Conservation (phyloP, 2,888 invertebrate genomes). For the Drosophila peninsularis region DNA sequence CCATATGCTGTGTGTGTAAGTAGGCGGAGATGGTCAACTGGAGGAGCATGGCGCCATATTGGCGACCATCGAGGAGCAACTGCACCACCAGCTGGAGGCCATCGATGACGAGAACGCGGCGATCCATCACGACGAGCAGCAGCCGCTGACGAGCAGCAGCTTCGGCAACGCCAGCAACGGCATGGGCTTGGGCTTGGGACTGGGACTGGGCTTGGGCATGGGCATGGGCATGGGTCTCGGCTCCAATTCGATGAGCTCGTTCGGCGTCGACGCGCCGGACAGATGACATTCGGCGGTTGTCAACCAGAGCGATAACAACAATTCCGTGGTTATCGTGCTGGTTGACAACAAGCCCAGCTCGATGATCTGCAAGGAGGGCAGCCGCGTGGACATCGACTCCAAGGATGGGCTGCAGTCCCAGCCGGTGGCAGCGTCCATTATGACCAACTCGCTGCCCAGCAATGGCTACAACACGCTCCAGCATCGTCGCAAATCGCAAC, state of each 20-base stretch:
- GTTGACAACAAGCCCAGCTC: constrained; percentile 84
- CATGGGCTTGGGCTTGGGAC: constrained; percentile 25
- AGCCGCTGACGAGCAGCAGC: constrained; percentile 82
- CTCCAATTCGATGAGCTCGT: constrained; percentile 79
- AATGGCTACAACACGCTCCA: constrained; percentile 81
- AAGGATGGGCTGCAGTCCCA: constrained; percentile 28
- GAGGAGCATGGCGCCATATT: constrained; percentile 74
- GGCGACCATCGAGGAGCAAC: constrained; percentile 81
- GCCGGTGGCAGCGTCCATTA: constrained; percentile 48
- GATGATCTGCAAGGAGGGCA: constrained; percentile 83
- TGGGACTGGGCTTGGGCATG: constrained; percentile 27
- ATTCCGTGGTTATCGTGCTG: constrained; percentile 84
- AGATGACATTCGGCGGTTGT: constrained; percentile 84
- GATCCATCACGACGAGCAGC: constrained; percentile 83
- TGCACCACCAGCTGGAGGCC: constrained; percentile 69
- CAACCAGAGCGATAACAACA: constrained; percentile 84
- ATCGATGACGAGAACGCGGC: constrained; percentile 83
- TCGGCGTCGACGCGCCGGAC: constrained; percentile 70
- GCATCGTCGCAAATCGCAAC: constrained; percentile 83
- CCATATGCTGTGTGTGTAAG: constrained; percentile 5
- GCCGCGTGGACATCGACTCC: constrained; percentile 67
- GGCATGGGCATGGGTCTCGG: constrained; percentile 29
- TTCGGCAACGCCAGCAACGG: constrained; percentile 60
- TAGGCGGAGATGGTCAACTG: constrained; percentile 38
- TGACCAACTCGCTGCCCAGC: constrained; percentile 46